Percentiles rank a stretch among this genome's conserved stretches.
Evolutionary conservation across 2,113 vertebrate genomes (phyloP).

Genomic region (Budorcas taxicolor): DNA sequence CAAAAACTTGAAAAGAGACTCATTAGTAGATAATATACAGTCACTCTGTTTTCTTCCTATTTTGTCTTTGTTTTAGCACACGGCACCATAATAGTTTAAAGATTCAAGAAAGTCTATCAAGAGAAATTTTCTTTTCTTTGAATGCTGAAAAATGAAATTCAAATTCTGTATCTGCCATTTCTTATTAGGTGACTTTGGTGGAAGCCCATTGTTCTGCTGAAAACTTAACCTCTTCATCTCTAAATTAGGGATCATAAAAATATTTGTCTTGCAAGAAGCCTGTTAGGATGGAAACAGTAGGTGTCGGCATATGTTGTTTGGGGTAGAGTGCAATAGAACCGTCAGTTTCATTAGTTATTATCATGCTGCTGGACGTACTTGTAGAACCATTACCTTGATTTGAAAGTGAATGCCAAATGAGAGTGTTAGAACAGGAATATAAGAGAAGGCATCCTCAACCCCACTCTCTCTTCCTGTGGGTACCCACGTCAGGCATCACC

Average conservation of each 20-base stretch:
- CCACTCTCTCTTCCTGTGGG: background rate
- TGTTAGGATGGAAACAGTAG: background rate
- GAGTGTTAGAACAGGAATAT: background rate
- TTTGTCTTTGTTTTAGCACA: background rate
- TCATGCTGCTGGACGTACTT: background rate
- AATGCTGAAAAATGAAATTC: background rate
- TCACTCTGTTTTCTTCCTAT: background rate
- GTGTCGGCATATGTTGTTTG: background rate
- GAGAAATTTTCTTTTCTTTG: background rate
- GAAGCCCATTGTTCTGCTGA: background rate
- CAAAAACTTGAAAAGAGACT: background rate
- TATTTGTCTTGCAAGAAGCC: background rate
- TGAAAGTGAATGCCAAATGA: background rate
- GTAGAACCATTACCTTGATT: background rate
- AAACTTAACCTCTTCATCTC: background rate
- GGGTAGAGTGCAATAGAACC: background rate
- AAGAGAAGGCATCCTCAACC: background rate
- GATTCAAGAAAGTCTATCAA: background rate
- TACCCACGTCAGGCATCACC: background rate
- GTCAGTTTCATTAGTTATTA: background rate
- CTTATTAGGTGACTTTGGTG: background rate
- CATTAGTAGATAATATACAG: background rate
- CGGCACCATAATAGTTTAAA: background rate
- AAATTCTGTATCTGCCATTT: background rate
- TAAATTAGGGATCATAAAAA: background rate